These are phyloP conservation scores for Aegithalos caudatus DNA, from an alignment of 2,113 vertebrate genomes.

Conservation along the genomic window DNA sequence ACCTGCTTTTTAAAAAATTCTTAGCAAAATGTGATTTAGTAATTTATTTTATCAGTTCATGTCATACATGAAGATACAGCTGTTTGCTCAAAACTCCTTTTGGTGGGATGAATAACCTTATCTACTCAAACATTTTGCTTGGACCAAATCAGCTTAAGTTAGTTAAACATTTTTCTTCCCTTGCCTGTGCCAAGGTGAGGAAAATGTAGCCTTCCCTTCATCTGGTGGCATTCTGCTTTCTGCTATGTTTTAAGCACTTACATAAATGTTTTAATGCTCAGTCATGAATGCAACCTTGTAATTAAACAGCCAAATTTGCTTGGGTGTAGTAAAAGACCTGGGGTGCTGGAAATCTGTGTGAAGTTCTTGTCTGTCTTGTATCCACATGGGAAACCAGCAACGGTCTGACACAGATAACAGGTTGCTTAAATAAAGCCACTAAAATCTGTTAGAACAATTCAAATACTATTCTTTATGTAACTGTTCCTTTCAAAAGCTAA, in stretches of 20 bases:
- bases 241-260: neutral
- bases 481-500: constrained; percentile 7
- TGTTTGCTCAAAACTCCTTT: neutral
- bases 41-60: neutral
- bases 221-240: neutral
- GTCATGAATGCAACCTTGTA: neutral
- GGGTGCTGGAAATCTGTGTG: neutral
- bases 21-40: neutral
- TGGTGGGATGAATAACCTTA: neutral
- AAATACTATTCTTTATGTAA: neutral
- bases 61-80: neutral
- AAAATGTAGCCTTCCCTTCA: neutral
- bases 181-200: neutral
- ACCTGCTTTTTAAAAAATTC: neutral
- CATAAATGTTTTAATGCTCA: neutral
- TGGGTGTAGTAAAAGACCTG: neutral
- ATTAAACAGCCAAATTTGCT: neutral
- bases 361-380: neutral
- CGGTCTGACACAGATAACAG: neutral
- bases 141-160: neutral
- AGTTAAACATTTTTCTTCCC: neutral
- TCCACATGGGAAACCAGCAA: neutral
- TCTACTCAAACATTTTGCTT: neutral
- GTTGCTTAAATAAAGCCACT: neutral
- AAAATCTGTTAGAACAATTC: neutral